Percentiles rank a stretch among this genome's conserved stretches.
Conservation (phyloP, 2,888 invertebrate genomes). For the Maniola hyperantus region DNA sequence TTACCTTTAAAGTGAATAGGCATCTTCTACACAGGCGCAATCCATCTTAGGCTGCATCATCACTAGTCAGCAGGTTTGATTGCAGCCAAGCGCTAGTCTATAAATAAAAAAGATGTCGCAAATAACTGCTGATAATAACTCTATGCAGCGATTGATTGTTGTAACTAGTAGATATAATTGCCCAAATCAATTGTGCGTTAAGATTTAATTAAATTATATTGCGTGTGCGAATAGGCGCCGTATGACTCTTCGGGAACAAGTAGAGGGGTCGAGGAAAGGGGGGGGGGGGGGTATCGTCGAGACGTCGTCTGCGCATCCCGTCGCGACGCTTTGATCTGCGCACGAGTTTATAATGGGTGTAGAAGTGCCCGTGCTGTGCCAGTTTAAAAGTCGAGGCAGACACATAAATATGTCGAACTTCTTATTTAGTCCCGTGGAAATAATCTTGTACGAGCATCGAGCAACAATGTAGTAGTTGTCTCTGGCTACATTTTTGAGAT, state of each 20-base stretch:
- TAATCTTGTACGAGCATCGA: neutral
- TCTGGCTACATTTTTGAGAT: neutral
- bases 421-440: slow-evolving; percentile 1
- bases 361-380: slow-evolving; percentile 20
- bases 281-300: slow-evolving; percentile 50
- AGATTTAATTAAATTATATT: slow-evolving; percentile 29
- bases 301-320: slow-evolving; percentile 79
- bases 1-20: no score
- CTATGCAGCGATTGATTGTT: neutral
- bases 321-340: slow-evolving; percentile 67
- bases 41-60: no score
- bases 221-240: slow-evolving; percentile 35
- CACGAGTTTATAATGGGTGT: slow-evolving; percentile 28
- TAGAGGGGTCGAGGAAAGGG: slow-evolving; percentile 28
- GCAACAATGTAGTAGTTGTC: neutral
- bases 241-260: slow-evolving; percentile 23
- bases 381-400: slow-evolving; percentile 18
- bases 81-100: no score
- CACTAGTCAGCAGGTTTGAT: no score
- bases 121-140: neutral
- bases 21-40: no score
- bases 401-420: slow-evolving; percentile 17
- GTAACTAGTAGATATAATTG: slow-evolving; percentile 1
- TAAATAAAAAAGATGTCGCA: no score
- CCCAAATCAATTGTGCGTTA: slow-evolving; percentile 21